phyloP scores from a whole-genome alignment of 1,140 invertebrate genomes.

The Chionoecetes opilio region DNA sequence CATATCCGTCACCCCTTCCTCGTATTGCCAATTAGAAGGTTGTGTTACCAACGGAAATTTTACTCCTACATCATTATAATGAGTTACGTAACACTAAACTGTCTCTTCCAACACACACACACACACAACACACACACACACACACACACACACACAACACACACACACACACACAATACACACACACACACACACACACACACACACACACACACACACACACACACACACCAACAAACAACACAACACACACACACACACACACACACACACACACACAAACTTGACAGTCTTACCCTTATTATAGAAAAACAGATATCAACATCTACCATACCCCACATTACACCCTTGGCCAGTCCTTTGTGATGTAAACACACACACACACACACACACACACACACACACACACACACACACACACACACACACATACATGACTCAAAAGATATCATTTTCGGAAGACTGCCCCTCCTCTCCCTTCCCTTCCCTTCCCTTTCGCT shows the following conservation, averaged over 20 bases:
- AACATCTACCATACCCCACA: no score
- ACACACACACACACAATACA: no score
- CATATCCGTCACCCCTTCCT: background rate
- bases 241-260: no score
- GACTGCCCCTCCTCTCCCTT: no score
- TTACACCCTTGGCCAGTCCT: background rate
- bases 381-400: constrained; percentile 39
- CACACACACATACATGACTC: background rate
- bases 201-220: background rate
- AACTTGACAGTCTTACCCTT: no score
- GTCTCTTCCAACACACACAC: background rate
- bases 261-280: no score
- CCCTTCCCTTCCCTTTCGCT: background rate
- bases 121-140: no score
- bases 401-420: constrained; percentile 41
- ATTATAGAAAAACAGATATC: no score
- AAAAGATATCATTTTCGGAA: background rate
- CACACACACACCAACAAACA: no score
- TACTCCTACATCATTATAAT: background rate
- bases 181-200: no score
- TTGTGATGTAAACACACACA: constrained; percentile 29
- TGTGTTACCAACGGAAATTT: background rate
- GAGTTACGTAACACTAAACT: background rate
- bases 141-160: no score
- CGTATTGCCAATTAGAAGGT: background rate